Conservation (phyloP, 2,797 vertebrate genomes). For the Sebastes steindachneri region DNA sequence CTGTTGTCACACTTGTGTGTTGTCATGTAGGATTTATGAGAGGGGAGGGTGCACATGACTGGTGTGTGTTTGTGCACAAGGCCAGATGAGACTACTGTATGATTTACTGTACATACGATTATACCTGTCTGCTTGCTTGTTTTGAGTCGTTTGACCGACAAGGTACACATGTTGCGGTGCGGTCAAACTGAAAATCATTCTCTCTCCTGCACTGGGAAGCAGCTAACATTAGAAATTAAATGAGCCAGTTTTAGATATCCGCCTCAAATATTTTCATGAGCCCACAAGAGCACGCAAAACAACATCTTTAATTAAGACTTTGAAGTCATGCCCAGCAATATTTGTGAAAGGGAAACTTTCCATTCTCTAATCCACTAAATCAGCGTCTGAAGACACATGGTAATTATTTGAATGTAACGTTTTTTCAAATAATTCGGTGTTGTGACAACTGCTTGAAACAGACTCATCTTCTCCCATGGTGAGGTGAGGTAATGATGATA, state of each 20-base stretch:
- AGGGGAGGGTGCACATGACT: conserved; percentile 22
- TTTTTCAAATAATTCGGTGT: neutral
- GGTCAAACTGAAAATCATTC: neutral
- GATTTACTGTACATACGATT: conserved; percentile 46
- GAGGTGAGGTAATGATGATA: conserved; percentile 18
- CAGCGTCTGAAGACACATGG: conserved; percentile 22
- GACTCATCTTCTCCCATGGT: conserved; percentile 2
- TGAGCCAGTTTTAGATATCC: neutral
- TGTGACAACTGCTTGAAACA: conserved; percentile 19
- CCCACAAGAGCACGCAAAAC: conserved; percentile 30
- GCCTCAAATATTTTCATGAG: conserved; percentile 35
- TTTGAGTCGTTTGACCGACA: conserved; percentile 8
- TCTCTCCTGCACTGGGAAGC: neutral
- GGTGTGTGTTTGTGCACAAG: conserved; percentile 39
- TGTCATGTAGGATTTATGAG: conserved; percentile 61
- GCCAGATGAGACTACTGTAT: conserved; percentile 30
- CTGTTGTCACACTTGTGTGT: conserved; percentile 38
- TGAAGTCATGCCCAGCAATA: conserved; percentile 12
- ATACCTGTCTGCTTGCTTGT: conserved; percentile 38
- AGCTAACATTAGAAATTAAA: conserved; percentile 2
- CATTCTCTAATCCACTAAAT: conserved; percentile 27
- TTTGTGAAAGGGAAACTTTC: conserved; percentile 17
- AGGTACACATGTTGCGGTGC: neutral
- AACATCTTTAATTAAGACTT: conserved; percentile 25
- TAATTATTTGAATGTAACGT: conserved; percentile 20